phyloP scores from a whole-genome alignment of 2,888 invertebrate genomes.

The Parapristionchus giblindavisi region DNA sequence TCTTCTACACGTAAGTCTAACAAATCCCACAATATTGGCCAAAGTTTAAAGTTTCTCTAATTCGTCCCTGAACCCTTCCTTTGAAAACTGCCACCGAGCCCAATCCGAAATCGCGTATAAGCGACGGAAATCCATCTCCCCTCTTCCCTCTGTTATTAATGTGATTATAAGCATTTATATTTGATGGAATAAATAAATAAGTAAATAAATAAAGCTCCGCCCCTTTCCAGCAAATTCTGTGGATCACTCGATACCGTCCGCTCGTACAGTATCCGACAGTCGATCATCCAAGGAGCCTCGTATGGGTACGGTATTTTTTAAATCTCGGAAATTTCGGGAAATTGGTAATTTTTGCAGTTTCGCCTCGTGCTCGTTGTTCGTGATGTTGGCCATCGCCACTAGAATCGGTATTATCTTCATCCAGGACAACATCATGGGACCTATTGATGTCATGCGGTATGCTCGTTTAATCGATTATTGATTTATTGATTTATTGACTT shows the following conservation, averaged over 20 bases:
- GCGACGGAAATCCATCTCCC: no score
- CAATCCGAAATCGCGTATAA: no score
- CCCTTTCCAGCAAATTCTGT: conserved; percentile 47
- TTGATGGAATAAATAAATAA: no score
- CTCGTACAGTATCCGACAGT: conserved; percentile 53
- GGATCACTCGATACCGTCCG: conserved; percentile 53
- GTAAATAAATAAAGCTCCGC: no score
- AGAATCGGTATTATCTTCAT: conserved; percentile 70
- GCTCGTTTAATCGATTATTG: no score
- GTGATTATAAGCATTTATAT: no score
- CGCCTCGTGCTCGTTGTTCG: conserved; percentile 67
- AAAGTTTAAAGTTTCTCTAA: no score
- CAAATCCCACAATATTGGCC: not conserved
- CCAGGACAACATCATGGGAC: conserved; percentile 70
- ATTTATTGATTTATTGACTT: no score
- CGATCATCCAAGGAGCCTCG: conserved; percentile 55
- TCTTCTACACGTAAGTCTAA: conserved; percentile 66
- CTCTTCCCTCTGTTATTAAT: no score
- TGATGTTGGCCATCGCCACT: conserved; percentile 70
- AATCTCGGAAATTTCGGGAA: not conserved
- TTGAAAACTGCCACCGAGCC: no score
- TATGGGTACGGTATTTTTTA: conserved; percentile 46
- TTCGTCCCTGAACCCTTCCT: no score
- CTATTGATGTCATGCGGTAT: conserved; percentile 70
- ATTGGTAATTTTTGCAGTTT: conserved; percentile 47